Conservation (phyloP, 2,113 vertebrate species). For the Phoenicopterus ruber region DNA sequence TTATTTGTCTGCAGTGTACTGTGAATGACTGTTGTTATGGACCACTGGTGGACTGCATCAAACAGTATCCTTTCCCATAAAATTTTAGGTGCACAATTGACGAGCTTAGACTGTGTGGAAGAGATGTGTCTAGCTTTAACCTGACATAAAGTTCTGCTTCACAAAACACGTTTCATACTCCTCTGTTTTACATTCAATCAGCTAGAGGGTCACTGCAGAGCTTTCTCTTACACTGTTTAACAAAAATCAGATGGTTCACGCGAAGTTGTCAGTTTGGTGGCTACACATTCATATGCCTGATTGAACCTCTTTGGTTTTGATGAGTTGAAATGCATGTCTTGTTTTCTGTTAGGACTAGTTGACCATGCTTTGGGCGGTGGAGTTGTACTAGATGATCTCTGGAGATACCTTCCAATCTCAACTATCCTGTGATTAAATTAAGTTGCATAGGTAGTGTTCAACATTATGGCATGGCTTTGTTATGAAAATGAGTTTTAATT, state of each 20-base stretch:
- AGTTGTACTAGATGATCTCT: background rate
- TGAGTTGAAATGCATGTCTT: constrained; percentile 45
- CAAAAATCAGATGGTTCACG: constrained; percentile 45
- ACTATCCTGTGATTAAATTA: background rate
- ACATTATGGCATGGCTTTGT: background rate
- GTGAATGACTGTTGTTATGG: constrained; percentile 99
- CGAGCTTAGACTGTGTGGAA: constrained; percentile 86
- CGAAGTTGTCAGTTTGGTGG: constrained; percentile 61
- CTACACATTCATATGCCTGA: background rate
- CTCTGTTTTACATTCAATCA: constrained; percentile 75
- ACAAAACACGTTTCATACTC: constrained; percentile 78
- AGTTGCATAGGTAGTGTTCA: background rate
- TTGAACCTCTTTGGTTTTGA: constrained; percentile 38
- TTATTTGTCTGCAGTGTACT: constrained; percentile 88
- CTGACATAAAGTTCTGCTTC: constrained; percentile 94
- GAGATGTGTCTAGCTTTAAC: constrained; percentile 89
- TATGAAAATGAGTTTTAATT: background rate
- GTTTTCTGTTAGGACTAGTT: background rate
- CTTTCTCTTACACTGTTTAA: constrained; percentile 35
- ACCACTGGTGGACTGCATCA: constrained; percentile 99
- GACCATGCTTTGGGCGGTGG: background rate
- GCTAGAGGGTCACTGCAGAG: constrained; percentile 65
- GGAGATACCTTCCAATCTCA: background rate
- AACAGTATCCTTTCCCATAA: constrained; percentile 99
- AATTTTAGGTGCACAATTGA: constrained; percentile 93